Base-by-base conservation (phyloP, 2,888 invertebrate species). In the Nezara viridula region DNA sequence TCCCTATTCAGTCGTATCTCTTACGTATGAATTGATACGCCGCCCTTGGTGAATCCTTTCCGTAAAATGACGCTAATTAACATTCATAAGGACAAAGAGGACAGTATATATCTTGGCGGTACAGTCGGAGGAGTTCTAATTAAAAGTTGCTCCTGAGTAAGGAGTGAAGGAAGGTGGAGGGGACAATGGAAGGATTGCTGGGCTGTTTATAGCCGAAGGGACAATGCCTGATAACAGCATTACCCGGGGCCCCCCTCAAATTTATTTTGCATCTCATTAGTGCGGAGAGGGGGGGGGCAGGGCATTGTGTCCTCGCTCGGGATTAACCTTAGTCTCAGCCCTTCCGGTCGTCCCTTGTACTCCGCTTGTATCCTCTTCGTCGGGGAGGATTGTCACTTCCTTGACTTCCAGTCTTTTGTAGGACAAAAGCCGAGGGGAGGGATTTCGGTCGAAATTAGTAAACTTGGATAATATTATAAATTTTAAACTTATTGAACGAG, bases 191-290 rank as follows among this genome's bases (percentile, higher is more conserved):
- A 50, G 86, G 86, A 86, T 86, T 86, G 50, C 86, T 52, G 14
- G n/a, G 12, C 86, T 55, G 50, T 86, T 50, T 86, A 52, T 86
- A 55, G 50, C 52, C 50, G 24, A 47, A 37, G 32, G 66, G 88
- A 88, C 88, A 88, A 88, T 88, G 73, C 27, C 88, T 77, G 66
- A 88, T 88, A 88, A 88, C 88, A 88, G 73, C 47, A 73, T 88
- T 88, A 88, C 10, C n/a, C 12, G 37, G 49, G 44, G 12, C 88
- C 60, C 55, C 55, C 60, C 77, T 66, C 47, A 88, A 88, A 88
- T 88, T 88, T 88, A 88, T 88, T 73, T 73, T 88, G 88, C 88
- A 88, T 88, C 88, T 88, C 88, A 88, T 88, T 88, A 88, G 47
- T 21, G n/a, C 50, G 24, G 14, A 14, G 37, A 60, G 55, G 40